These are phyloP conservation scores for Drosophila triauraria DNA, from an alignment of 1,140 invertebrate species.

Conservation along the genomic window DNA sequence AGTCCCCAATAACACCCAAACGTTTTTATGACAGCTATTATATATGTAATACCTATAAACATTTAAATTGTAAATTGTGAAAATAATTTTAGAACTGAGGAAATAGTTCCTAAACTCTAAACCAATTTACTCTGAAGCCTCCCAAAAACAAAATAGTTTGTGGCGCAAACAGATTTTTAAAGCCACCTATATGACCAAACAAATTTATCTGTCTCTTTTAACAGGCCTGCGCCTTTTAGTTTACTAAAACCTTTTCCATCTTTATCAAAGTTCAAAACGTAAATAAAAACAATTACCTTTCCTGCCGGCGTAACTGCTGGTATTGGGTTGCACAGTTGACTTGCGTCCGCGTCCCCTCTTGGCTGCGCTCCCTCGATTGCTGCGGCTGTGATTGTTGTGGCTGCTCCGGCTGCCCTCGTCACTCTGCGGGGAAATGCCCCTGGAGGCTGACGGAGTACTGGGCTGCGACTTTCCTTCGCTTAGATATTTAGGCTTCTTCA, in stretches of 20 bases:
- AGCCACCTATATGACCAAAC: too few relatives aligned
- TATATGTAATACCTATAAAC: too few relatives aligned
- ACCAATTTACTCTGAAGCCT: neutral
- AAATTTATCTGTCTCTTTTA: neutral
- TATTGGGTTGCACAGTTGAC: constrained; percentile 67
- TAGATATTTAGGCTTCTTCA: constrained; percentile 97
- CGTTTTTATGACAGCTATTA: neutral
- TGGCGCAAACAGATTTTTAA: too few relatives aligned
- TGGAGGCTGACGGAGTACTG: constrained; percentile 91
- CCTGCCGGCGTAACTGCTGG: constrained; percentile 85
- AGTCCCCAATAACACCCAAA: neutral
- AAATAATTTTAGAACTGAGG: too few relatives aligned
- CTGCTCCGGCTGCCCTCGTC: constrained; percentile 89
- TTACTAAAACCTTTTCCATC: neutral
- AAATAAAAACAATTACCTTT: constrained; percentile 84
- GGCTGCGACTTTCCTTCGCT: constrained; percentile 88
- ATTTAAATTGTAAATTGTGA: too few relatives aligned
- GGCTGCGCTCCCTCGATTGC: constrained; percentile 85
- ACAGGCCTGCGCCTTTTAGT: neutral
- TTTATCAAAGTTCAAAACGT: constrained; percentile 46
- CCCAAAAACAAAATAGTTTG: too few relatives aligned
- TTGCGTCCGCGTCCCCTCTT: constrained; percentile 86
- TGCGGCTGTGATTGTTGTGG: constrained; percentile 66
- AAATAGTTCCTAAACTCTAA: neutral
- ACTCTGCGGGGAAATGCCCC: constrained; percentile 90